Conservation (phyloP, 2,888 invertebrate species). For the Candidula unifasciata region DNA sequence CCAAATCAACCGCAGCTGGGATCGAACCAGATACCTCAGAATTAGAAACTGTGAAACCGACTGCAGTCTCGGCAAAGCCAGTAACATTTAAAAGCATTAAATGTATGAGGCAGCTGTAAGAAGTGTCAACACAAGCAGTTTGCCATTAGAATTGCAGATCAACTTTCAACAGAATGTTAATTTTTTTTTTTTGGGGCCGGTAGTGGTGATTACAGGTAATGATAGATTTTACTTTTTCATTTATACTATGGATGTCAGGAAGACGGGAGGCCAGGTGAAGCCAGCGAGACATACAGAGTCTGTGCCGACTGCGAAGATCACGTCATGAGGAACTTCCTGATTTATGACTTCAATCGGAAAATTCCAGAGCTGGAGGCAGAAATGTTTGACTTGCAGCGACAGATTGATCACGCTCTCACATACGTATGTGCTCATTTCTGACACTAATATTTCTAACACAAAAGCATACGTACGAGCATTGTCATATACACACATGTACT, state of each 20-base stretch:
- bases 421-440: slow-evolving; percentile 32
- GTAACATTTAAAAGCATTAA: too few relatives aligned
- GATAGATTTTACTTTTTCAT: background rate
- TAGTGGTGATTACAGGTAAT: too few relatives aligned
- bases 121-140: too few relatives aligned
- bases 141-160: too few relatives aligned
- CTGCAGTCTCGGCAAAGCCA: too few relatives aligned
- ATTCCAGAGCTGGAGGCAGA: slow-evolving; percentile 41
- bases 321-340: slow-evolving; percentile 5
- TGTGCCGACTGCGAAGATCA: slow-evolving; percentile 40
- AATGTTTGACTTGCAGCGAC: slow-evolving; percentile 49
- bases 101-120: too few relatives aligned
- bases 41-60: too few relatives aligned
- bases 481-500: background rate
- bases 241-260: slow-evolving; percentile 14
- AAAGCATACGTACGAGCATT: background rate
- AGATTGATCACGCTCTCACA: slow-evolving; percentile 46
- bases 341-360: slow-evolving; percentile 38
- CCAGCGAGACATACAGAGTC: slow-evolving; percentile 27
- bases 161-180: too few relatives aligned
- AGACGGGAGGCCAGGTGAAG: slow-evolving; percentile 4
- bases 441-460: background rate
- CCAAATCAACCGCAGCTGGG: too few relatives aligned
- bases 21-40: too few relatives aligned
- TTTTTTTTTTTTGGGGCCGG: too few relatives aligned